Evolutionary conservation across 2,888 invertebrate species (phyloP).

Genomic region (Sinotaia quadrata): DNA sequence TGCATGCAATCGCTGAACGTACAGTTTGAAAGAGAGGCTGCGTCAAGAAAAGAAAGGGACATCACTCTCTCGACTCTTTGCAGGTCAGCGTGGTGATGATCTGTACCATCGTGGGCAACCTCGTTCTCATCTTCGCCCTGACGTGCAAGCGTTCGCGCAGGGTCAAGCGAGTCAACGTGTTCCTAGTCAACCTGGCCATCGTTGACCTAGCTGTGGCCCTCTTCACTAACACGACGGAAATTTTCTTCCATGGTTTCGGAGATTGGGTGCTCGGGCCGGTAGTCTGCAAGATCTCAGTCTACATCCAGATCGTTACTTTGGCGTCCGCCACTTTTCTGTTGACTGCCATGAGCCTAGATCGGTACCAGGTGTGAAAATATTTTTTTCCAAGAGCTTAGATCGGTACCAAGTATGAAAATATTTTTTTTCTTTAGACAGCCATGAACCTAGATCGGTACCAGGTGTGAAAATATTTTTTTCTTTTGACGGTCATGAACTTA

Average conservation of each 20-base stretch:
- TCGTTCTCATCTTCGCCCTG: conserved; percentile 67
- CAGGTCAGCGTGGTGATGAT: conserved; percentile 62
- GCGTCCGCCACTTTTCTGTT: conserved; percentile 72
- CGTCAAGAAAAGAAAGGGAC: too few species aligned
- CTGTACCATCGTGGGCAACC: conserved; percentile 71
- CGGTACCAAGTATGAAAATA: conserved; percentile 68
- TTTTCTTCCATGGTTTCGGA: conserved; percentile 71
- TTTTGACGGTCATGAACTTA: conserved; percentile 72
- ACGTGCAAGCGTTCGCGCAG: conserved; percentile 65
- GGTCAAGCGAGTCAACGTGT: conserved; percentile 71
- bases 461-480: too few species aligned
- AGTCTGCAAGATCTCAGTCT: conserved; percentile 71
- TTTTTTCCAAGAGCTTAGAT: conserved; percentile 73
- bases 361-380: conserved; percentile 69
- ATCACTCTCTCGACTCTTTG: too few species aligned
- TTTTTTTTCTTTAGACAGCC: too few species aligned
- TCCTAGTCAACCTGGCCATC: conserved; percentile 72
- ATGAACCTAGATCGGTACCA: conserved; percentile 73
- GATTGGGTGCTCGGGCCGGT: conserved; percentile 73
- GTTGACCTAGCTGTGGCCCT: conserved; percentile 72
- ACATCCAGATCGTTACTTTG: conserved; percentile 72
- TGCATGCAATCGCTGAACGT: too few species aligned
- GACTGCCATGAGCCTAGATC: conserved; percentile 72
- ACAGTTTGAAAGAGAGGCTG: too few species aligned
- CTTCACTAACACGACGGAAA: conserved; percentile 73